A percentile compares a stretch with the other conserved stretches of the same genome.
These are phyloP conservation scores for Eristalinus aeneus DNA, from an alignment of 2,888 invertebrate species.

Conservation along the genomic window DNA sequence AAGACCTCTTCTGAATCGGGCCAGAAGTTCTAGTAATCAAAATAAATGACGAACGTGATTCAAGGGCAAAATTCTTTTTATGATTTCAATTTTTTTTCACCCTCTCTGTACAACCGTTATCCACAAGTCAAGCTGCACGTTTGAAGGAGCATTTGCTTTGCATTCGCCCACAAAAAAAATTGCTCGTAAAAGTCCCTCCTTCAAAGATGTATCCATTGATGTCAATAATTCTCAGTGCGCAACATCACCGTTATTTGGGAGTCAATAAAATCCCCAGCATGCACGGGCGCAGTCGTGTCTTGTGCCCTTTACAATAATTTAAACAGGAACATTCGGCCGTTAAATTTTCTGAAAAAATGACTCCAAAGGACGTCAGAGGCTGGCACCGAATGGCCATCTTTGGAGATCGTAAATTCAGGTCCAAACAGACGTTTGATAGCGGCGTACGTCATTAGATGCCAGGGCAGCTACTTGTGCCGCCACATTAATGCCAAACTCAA, in stretches of 20 bases:
- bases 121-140: not conserved
- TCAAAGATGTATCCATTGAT: not conserved
- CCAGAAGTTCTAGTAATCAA: not conserved
- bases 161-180: not conserved
- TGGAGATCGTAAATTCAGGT: not conserved
- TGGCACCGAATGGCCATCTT: slow-evolving; percentile 1
- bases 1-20: too few species aligned
- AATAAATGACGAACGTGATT: not conserved
- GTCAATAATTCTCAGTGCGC: not conserved
- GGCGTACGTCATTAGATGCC: slow-evolving; percentile 34
- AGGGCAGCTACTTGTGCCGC: slow-evolving; percentile 45
- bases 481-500: slow-evolving; percentile 57
- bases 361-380: not conserved
- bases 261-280: not conserved
- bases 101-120: not conserved
- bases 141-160: not conserved
- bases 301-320: not conserved
- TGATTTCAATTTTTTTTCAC: not conserved
- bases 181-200: not conserved
- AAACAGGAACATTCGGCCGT: not conserved
- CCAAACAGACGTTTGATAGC: slow-evolving; percentile 20
- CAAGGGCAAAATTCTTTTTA: not conserved
- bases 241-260: not conserved
- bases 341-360: not conserved
- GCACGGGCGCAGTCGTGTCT: not conserved